Conservation (phyloP, 2,797 vertebrate genomes). For the Prionace glauca region DNA sequence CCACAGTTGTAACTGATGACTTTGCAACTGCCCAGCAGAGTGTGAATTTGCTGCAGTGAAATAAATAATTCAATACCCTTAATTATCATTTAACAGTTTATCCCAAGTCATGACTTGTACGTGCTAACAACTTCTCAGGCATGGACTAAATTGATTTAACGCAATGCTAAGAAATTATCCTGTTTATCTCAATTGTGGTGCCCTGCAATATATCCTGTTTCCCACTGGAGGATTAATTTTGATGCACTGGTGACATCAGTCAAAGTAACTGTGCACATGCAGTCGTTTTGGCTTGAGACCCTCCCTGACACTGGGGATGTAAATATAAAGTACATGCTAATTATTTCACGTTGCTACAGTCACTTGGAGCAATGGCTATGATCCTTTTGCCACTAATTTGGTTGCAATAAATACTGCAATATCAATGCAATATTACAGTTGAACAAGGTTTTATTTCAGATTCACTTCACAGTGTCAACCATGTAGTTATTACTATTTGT, state of each 20-base stretch:
- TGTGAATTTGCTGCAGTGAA: conserved; percentile 20
- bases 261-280: background rate
- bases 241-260: background rate
- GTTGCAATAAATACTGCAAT: background rate
- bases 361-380: background rate
- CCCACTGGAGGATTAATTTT: background rate
- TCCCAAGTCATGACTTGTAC: background rate
- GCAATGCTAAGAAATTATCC: background rate
- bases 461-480: background rate
- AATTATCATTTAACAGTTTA: background rate
- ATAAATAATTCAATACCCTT: conserved; percentile 19
- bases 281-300: background rate
- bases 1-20: background rate
- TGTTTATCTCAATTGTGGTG: background rate
- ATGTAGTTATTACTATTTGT: background rate
- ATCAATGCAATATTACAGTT: background rate
- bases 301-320: background rate
- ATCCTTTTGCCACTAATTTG: background rate
- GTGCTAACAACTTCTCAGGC: background rate
- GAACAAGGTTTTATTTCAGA: background rate
- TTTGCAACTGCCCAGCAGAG: background rate
- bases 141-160: background rate
- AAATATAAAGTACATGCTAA: background rate
- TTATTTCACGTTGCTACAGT: background rate
- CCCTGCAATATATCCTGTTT: background rate